Evolutionary conservation across 2,797 vertebrate genomes (phyloP).

Genomic region (Clarias laeviceps): DNA sequence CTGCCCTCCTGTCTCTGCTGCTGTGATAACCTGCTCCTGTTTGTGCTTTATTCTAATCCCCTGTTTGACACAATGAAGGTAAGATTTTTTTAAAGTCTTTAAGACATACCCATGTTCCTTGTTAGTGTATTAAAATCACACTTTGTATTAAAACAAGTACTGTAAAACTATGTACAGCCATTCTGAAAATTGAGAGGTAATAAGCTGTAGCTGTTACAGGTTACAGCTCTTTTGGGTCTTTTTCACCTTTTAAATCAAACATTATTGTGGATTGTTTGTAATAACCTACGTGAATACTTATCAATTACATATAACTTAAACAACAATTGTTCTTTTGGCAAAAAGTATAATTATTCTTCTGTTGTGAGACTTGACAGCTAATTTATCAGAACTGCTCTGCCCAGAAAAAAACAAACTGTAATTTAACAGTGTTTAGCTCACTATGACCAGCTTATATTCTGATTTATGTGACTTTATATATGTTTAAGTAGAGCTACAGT

Average conservation of each 20-base stretch:
- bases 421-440: not conserved
- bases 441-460: not conserved
- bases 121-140: not conserved
- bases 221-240: not conserved
- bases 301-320: not conserved
- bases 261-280: not conserved
- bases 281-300: not conserved
- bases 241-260: not conserved
- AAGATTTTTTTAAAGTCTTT: constrained; percentile 59
- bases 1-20: constrained; percentile 41
- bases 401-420: not conserved
- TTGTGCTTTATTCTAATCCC: constrained; percentile 43
- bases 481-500: not conserved
- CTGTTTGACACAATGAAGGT: constrained; percentile 69
- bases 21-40: constrained; percentile 31
- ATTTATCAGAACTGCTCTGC: not conserved
- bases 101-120: not conserved
- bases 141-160: no score
- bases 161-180: not conserved
- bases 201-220: not conserved
- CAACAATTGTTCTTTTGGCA: not conserved
- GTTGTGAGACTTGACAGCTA: not conserved
- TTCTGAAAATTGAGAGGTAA: not conserved
- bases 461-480: not conserved
- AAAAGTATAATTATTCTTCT: not conserved